Conservation (phyloP, 2,113 vertebrate species). For the Diglossa brunneiventris region DNA sequence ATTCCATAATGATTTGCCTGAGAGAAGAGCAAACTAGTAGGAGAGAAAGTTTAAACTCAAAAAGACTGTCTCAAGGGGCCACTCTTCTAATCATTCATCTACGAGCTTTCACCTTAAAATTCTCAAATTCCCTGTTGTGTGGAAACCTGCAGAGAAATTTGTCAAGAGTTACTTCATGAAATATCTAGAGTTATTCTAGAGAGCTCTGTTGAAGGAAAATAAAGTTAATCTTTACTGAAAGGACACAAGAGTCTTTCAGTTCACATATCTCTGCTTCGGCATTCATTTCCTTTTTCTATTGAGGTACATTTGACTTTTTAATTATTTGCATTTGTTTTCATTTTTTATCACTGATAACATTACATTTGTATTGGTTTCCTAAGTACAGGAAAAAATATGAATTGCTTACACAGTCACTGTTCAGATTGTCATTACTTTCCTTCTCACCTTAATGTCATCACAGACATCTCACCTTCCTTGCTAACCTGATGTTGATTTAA, state of each 20-base stretch:
- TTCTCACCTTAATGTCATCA: conserved; percentile 4
- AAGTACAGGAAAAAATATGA: background rate
- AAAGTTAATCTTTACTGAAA: conserved; percentile 7
- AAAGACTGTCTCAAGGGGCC: background rate
- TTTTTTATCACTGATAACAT: background rate
- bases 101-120: background rate
- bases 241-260: background rate
- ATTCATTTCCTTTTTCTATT: background rate
- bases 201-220: conserved; percentile 21
- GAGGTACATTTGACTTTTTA: background rate
- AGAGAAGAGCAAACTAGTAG: background rate
- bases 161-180: background rate
- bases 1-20: background rate
- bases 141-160: background rate
- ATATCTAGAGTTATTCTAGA: background rate
- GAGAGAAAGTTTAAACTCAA: background rate
- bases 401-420: background rate
- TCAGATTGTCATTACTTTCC: background rate
- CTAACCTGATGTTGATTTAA: conserved; percentile 11
- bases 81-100: background rate
- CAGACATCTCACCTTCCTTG: background rate
- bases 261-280: background rate
- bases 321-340: background rate
- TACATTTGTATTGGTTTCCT: background rate
- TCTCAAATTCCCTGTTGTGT: background rate